These are phyloP conservation scores for Chauna torquata DNA, from an alignment of 2,113 vertebrate genomes.

Conservation along the genomic window DNA sequence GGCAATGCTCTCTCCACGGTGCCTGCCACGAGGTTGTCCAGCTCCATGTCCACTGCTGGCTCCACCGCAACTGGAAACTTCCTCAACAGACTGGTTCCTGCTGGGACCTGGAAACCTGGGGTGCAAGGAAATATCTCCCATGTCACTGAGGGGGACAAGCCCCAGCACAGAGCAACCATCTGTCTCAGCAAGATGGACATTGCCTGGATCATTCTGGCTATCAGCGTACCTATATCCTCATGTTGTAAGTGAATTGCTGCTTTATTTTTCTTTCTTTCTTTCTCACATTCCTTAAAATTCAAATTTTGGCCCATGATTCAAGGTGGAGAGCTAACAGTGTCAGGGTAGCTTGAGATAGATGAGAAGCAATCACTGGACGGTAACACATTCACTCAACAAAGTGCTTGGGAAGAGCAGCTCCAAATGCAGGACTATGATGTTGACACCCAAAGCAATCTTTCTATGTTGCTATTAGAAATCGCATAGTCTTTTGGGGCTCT, in stretches of 20 bases:
- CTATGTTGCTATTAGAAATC: not conserved
- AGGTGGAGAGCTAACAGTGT: not conserved
- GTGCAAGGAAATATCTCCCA: conserved; percentile 85
- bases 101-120: conserved; percentile 83
- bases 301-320: fast-evolving
- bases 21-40: conserved; percentile 59
- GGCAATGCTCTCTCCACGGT: conserved; percentile 19
- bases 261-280: not conserved
- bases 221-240: conserved; percentile 93
- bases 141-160: conserved; percentile 81
- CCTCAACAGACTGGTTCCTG: conserved; percentile 88
- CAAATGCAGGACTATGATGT: not conserved
- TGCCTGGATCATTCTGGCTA: conserved; percentile 94
- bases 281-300: not conserved
- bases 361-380: not conserved
- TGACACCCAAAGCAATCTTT: not conserved
- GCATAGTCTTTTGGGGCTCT: not conserved
- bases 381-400: not conserved
- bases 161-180: conserved; percentile 84
- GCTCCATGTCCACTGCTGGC: conserved; percentile 75
- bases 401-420: not conserved
- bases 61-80: conserved; percentile 87
- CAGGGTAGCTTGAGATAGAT: not conserved
- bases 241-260: conserved; percentile 88
- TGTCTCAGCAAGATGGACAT: conserved; percentile 96